Evolutionary conservation across 2,797 vertebrate species (phyloP), one percentile per base, ranked within the genome.

Genomic region (Pelochelys cantorii): DNA sequence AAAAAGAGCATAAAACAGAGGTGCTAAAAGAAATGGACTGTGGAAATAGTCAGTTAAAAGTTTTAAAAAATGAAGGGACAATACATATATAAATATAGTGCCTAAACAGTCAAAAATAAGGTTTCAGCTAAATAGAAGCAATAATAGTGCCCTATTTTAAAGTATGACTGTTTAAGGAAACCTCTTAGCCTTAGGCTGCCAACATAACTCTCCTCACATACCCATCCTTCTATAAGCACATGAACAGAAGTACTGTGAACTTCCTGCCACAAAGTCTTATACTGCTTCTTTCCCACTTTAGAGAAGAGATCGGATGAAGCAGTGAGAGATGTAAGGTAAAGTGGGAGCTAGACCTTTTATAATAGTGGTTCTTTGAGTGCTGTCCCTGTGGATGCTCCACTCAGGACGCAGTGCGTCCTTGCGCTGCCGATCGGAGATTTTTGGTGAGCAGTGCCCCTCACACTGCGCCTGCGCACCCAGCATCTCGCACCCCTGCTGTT

Each of bases 181-280:
- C n/a, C 65, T 71, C 89, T 88, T 71, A 60, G 22, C 37, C 31
- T 95, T 88, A 77, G 82, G 77, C 6, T 86, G 8, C 91, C n/a
- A 31, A 68, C 10, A 10, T 3, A 9, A 17, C n/a, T 71, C 78
- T 57, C 7, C 75, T 90, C 3, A 18, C 83, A 17, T 81, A 15
- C 52, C 59, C 23, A 60, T 31, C 5, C 29, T 11, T 84, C 42
- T 17, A 52, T 8, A 57, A 74, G 57, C 90, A 71, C 11, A 2
- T 86, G 57, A n/a, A 10, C 79, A 4, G 4, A 80, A 87, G 81
- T 37, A 62, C 11, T 55, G 29, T 79, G 48, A 83, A 81, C 5
- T 4, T 85, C 87, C 22, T 89, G 79, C 82, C 31, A 86, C 23
- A 7, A 25, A 86, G 23, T 1, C 0, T 37, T 2, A 18, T 34